Conservation (phyloP, 2,113 vertebrate genomes). For the Rhabdornis inornatus region DNA sequence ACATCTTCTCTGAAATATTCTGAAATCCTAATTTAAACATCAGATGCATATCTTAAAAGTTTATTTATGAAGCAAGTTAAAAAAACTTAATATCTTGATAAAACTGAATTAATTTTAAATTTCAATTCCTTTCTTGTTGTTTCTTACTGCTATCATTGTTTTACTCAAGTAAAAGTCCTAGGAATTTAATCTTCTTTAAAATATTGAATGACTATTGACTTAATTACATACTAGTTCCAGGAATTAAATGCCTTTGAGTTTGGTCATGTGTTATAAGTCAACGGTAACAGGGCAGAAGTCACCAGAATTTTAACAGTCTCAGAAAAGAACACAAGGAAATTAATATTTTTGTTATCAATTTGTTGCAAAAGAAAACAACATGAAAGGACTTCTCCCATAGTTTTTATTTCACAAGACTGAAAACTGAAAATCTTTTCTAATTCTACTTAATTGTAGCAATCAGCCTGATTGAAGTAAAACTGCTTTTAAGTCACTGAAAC, state of each 20-base stretch:
- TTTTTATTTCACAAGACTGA: background rate
- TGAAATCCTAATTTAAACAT: background rate
- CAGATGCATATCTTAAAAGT: background rate
- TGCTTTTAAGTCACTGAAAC: background rate
- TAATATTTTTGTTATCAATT: background rate
- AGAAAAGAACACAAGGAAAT: background rate
- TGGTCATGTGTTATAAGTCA: background rate
- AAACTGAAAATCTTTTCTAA: background rate
- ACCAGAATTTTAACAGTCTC: background rate
- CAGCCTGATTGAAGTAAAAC: background rate
- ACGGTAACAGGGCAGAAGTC: background rate
- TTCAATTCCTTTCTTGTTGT: background rate
- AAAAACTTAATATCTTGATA: background rate
- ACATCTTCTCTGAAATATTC: background rate
- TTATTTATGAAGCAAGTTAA: background rate
- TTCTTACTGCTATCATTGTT: background rate
- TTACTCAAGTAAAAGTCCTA: background rate
- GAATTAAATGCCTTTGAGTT: background rate
- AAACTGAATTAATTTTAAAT: background rate
- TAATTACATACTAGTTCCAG: background rate
- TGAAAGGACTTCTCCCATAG: background rate
- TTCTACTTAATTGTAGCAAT: background rate
- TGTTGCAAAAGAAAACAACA: background rate
- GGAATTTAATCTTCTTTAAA: background rate
- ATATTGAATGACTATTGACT: background rate